These are phyloP conservation scores for Buathra laborator DNA, from an alignment of 2,888 invertebrate genomes.

Conservation along the genomic window DNA sequence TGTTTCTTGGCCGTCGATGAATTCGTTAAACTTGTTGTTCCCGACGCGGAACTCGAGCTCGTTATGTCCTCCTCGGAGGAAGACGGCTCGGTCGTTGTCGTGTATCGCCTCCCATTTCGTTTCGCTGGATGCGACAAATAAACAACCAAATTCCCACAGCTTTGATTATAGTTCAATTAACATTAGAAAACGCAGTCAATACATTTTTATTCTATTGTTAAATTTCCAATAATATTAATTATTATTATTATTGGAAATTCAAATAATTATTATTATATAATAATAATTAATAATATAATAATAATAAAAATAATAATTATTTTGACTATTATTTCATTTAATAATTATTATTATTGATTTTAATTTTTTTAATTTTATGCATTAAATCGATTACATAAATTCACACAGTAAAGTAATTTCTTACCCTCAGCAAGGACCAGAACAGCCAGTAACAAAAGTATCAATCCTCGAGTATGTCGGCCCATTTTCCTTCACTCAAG, in stretches of 20 bases:
- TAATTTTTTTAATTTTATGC: not conserved
- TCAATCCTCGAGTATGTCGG: conserved; percentile 30
- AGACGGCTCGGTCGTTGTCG: not conserved
- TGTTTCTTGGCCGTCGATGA: conserved; percentile 10
- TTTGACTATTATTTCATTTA: not conserved
- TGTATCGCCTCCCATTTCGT: not conserved
- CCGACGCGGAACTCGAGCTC: not conserved
- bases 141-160: not conserved
- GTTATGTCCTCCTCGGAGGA: not conserved
- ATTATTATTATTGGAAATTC: too few relatives aligned
- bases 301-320: too few relatives aligned
- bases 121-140: not conserved
- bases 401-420: not conserved
- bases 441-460: conserved; percentile 51
- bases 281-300: not conserved
- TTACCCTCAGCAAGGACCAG: conserved; percentile 54
- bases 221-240: not conserved
- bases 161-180: not conserved
- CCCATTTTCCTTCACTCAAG: conserved; percentile 56
- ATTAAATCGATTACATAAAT: too few relatives aligned
- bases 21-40: conserved; percentile 10
- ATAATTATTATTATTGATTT: not conserved
- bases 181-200: not conserved
- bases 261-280: not conserved
- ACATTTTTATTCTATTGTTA: not conserved